Percentiles rank a stretch among this genome's conserved stretches.
These are phyloP conservation scores for Anser brachyrhynchus DNA, from an alignment of 2,113 vertebrate genomes.

Conservation along the genomic window DNA sequence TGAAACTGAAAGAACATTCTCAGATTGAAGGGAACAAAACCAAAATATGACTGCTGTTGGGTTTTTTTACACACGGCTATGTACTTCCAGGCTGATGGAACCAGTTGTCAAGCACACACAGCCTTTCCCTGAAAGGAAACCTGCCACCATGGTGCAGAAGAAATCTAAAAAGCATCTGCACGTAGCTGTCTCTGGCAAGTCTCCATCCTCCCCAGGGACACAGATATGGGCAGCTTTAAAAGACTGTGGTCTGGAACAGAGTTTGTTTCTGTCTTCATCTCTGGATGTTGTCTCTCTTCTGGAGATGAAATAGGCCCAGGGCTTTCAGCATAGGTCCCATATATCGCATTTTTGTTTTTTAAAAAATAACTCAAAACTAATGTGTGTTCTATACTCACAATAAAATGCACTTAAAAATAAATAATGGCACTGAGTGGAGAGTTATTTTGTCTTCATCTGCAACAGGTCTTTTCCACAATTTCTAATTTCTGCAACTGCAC, in stretches of 20 bases:
- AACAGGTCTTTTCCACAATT: background rate
- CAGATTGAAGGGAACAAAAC: background rate
- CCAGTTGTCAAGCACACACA: background rate
- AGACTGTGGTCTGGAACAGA: background rate
- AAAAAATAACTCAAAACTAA: background rate
- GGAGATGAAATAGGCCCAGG: background rate
- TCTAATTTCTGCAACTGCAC: background rate
- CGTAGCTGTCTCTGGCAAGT: background rate
- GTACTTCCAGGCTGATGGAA: background rate
- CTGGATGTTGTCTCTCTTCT: background rate
- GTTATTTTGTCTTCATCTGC: background rate
- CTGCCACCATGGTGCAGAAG: background rate
- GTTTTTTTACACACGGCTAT: background rate
- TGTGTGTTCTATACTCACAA: background rate
- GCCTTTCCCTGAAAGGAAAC: background rate
- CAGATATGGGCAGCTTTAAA: background rate
- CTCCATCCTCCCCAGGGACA: background rate
- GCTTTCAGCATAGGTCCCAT: background rate
- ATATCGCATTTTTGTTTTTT: background rate
- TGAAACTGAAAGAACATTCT: background rate
- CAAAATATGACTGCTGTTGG: background rate
- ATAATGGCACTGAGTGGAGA: background rate
- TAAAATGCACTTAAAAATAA: slow-evolving; percentile 11
- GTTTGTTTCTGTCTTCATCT: background rate
- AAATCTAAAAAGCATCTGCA: background rate